Evolutionary conservation across 2,113 vertebrate species (phyloP).

Genomic region (Bubo bubo): DNA sequence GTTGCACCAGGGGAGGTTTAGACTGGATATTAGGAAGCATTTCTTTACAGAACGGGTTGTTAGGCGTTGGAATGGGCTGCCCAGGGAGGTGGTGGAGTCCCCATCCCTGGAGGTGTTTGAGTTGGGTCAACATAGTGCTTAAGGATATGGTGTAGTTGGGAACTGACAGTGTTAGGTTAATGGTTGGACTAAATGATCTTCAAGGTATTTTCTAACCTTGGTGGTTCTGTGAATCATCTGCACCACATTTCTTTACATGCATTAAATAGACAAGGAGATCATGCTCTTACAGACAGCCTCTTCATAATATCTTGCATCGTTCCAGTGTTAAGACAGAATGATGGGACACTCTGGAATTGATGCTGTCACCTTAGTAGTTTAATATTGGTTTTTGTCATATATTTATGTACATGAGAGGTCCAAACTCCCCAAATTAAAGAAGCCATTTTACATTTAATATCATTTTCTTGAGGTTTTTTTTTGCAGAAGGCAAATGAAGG

Average conservation of each 20-base stretch:
- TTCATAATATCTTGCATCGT: neutral
- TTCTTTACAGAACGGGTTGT: too few relatives aligned
- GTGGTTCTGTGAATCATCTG: too few relatives aligned
- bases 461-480: neutral
- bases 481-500: neutral
- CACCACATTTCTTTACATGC: neutral
- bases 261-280: neutral
- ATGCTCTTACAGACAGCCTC: neutral
- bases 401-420: neutral
- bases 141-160: too few relatives aligned
- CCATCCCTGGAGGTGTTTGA: too few relatives aligned
- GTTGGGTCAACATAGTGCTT: too few relatives aligned
- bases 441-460: neutral
- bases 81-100: too few relatives aligned
- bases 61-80: too few relatives aligned
- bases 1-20: too few relatives aligned
- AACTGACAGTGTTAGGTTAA: too few relatives aligned
- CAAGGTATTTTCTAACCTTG: too few relatives aligned
- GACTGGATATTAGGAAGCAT: too few relatives aligned
- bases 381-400: neutral
- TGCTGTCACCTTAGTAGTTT: neutral
- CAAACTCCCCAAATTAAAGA: neutral
- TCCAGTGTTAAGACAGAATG: neutral
- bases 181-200: too few relatives aligned
- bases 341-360: neutral